Evolutionary conservation across 2,888 invertebrate genomes (phyloP), one percentile per base, ranked within the genome.

Genomic region (Chamaedrilus cognettii): DNA sequence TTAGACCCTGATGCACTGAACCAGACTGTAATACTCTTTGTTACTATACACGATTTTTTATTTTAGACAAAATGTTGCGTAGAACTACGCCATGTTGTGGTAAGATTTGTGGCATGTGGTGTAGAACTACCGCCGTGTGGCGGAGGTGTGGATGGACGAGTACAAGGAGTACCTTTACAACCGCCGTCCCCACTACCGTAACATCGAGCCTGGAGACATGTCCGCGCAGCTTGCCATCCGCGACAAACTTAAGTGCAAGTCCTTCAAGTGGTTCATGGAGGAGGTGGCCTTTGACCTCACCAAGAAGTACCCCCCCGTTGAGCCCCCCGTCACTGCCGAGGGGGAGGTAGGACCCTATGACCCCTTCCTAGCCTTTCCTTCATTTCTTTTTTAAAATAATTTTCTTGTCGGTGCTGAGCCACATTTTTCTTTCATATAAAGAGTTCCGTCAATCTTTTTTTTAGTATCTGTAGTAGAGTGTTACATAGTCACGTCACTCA

Each of bases 61-160:
- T n/a, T n/a, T n/a, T n/a, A n/a, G n/a, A n/a, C n/a, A n/a, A n/a
- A n/a, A n/a, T n/a, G n/a, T n/a, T n/a, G n/a, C n/a, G n/a, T 7
- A 42, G 5, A 15, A 56, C 19, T 56, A 19, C 23, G 15, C 11
- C 23, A 19, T 56, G 23, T 15, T 56, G 11, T 56, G n/a, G 7
- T 60, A n/a, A n/a, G n/a, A n/a, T n/a, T n/a, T n/a, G n/a, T n/a
- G 2, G 2, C 19, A 51, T 62, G 23, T 64, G 26, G n/a, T 55
- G 31, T 79, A 92, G 91, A 96, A 96, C 84, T 94, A 94, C 84
- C 88, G 90, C 52, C 88, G 96, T 68, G 96, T 96, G 0, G 96
- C 96, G 65, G 94, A 94, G 77, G 96, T 97, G 1, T 98, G 97
- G 97, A 96, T 98, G 96, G 97, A 98, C 80, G 96, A 97, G 78